Percentiles rank a stretch among this genome's conserved stretches.
phyloP scores from a whole-genome alignment of 2,888 invertebrate genomes.

The Cataglyphis cursor region DNA sequence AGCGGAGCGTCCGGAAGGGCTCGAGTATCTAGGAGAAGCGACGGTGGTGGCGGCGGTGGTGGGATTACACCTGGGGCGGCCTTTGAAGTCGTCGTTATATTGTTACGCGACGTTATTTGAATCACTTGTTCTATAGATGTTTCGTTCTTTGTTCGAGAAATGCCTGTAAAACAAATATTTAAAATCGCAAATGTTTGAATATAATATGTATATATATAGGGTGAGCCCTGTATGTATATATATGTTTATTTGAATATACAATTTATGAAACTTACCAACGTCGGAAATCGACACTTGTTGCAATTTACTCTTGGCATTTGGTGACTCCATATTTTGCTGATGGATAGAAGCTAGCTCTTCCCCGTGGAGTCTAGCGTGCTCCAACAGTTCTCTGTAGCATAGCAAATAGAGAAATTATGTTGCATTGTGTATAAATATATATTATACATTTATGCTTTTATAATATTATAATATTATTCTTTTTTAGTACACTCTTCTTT shows the following conservation, averaged over 20 bases:
- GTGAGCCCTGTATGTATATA: too few species aligned
- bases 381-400: constrained; percentile 80
- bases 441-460: neutral
- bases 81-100: constrained; percentile 73
- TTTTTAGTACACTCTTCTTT: neutral
- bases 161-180: constrained; percentile 54
- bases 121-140: constrained; percentile 72
- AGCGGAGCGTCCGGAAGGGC: constrained; percentile 90
- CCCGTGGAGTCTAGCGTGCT: constrained; percentile 83
- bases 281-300: constrained; percentile 64
- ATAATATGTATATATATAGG: too few species aligned
- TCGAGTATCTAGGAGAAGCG: constrained; percentile 86
- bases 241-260: neutral
- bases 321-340: constrained; percentile 76
- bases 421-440: neutral
- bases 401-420: neutral
- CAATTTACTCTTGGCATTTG: constrained; percentile 67
- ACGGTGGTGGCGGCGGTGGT: constrained; percentile 64
- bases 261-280: constrained; percentile 68
- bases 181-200: neutral
- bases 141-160: constrained; percentile 70
- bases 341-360: constrained; percentile 84
- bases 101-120: constrained; percentile 67
- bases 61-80: constrained; percentile 72
- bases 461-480: neutral